Percentiles rank a stretch among this genome's conserved stretches.
These are phyloP conservation scores for Caenorhabditis tropicalis DNA, from an alignment of 1,140 invertebrate species.

Conservation along the genomic window DNA sequence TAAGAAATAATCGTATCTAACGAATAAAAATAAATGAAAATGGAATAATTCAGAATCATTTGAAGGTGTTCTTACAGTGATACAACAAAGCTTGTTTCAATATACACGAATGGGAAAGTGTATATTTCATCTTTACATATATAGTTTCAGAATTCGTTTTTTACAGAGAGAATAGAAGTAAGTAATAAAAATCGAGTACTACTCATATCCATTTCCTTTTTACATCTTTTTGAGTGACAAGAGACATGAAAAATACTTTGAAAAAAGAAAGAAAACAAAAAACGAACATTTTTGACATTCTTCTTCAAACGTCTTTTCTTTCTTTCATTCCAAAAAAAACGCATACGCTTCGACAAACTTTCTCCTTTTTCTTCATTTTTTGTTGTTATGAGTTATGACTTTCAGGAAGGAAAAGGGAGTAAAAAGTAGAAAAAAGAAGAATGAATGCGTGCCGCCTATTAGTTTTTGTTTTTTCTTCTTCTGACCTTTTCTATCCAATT, in stretches of 20 bases:
- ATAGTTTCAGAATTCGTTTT: too few relatives aligned
- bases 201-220: neutral
- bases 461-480: slow-evolving; percentile 13
- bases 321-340: neutral
- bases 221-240: slow-evolving; percentile 16
- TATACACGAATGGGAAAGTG: too few relatives aligned
- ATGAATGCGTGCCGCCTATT: slow-evolving; percentile 2
- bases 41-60: too few relatives aligned
- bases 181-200: neutral
- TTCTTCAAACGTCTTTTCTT: slow-evolving; percentile 20
- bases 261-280: slow-evolving; percentile 29
- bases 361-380: neutral
- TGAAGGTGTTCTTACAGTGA: too few relatives aligned
- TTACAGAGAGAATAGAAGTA: neutral
- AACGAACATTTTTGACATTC: slow-evolving; percentile 42
- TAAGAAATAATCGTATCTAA: too few relatives aligned
- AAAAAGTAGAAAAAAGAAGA: neutral
- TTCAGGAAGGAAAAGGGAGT: neutral
- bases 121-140: too few relatives aligned
- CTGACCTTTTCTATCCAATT: neutral
- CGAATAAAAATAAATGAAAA: too few relatives aligned
- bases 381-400: slow-evolving; percentile 42
- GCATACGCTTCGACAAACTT: slow-evolving; percentile 27
- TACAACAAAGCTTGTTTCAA: too few relatives aligned
- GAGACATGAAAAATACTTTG: neutral